These are phyloP conservation scores for Phallusia fumigata DNA, from an alignment of 23 tunicate species.

Conservation along the genomic window DNA sequence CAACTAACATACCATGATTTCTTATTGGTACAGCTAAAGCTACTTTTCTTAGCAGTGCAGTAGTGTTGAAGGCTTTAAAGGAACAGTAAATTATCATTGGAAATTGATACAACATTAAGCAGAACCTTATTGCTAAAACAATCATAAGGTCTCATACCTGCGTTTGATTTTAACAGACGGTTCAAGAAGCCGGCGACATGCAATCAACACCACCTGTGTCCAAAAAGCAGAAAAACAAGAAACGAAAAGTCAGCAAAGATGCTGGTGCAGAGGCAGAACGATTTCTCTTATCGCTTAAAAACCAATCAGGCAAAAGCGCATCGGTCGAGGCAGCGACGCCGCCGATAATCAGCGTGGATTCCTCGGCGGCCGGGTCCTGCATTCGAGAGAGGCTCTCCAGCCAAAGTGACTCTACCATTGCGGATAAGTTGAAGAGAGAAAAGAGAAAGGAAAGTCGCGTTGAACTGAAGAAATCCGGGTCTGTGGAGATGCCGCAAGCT, in stretches of 20 bases:
- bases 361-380: not conserved
- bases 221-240: not conserved
- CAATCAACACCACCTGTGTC: not conserved
- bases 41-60: no score
- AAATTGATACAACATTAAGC: no score
- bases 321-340: not conserved
- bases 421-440: conserved; percentile 2
- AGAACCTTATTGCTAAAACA: no score
- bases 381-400: not conserved
- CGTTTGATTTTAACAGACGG: not conserved
- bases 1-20: no score
- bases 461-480: not conserved
- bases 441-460: not conserved
- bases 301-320: not conserved
- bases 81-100: no score
- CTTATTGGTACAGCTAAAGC: no score
- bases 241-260: conserved; percentile 5
- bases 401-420: not conserved
- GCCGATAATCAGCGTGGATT: not conserved
- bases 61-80: no score
- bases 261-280: not conserved
- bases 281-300: not conserved
- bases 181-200: not conserved
- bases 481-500: not conserved
- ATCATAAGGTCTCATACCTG: no score